Base-by-base conservation (phyloP, 2,888 invertebrate genomes). In the Callyntrura guangdongensis region DNA sequence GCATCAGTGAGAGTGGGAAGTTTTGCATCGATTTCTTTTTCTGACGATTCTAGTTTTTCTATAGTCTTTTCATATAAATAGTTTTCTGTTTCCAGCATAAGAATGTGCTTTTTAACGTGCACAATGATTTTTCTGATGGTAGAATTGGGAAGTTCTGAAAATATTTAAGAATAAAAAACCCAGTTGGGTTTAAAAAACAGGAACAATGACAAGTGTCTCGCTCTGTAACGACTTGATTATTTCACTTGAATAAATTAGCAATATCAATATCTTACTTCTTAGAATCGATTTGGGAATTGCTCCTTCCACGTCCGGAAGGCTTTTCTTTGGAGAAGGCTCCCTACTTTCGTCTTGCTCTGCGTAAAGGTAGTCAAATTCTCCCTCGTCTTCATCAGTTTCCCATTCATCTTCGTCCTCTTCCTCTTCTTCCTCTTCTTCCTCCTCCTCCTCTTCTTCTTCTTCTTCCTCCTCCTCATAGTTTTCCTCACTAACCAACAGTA, bases 41-140 rank as follows among this genome's bases (percentile, higher is more conserved):
- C 91, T 14, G 91, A 86, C 5, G 89, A 77, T 36, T 91, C 91
- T 2, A 91, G 64, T 20, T 89, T 89, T 17, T 91, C 86, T 12
- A 91, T 91, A 9, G 91, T 91, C 27, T 81, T 89, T 53, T 91
- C 91, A 47, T 89, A 91, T 20, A 91, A 17, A 36, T 86, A 91
- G 22, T 91, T 91, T 69, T 91, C 91, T 9, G 91, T 89, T 47
- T 91, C 89, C 6, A 86, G 79, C 72, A 85, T 86, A 4, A 89
- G 56, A 49, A 91, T 89, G n/a, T 91, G 89, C 77, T 86, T 91
- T 67, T 77, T 89, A 11, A 89, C 89, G 56, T 86, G 86, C 6
- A 77, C 20, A 25, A 91, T 82, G 0, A 91, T 81, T 77, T 91
- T 69, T 45, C 86, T 47, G 8, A 91, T 56, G 0, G 89, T 86